These are phyloP conservation scores for Danionella dracula DNA, from an alignment of 2,797 vertebrate genomes.

Conservation along the genomic window DNA sequence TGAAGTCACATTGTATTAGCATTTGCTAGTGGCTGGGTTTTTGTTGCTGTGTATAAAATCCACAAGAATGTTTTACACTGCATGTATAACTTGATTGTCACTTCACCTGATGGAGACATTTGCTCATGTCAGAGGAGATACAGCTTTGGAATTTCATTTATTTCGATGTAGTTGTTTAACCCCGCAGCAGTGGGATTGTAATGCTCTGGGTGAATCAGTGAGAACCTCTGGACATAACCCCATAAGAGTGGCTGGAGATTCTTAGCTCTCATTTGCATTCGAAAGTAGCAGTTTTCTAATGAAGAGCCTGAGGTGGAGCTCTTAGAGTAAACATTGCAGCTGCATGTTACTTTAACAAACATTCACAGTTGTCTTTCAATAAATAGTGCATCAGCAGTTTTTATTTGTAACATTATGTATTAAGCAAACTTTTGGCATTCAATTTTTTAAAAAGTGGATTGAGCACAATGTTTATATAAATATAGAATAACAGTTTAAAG, in stretches of 20 bases:
- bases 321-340: no score
- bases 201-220: constrained; percentile 17
- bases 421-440: no score
- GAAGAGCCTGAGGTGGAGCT: no score
- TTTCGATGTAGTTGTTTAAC: constrained; percentile 8
- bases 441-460: no score
- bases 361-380: no score
- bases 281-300: background rate
- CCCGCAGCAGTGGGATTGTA: background rate
- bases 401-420: no score
- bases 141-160: background rate
- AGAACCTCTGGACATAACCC: constrained; percentile 7
- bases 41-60: background rate
- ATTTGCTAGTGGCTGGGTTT: background rate
- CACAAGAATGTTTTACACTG: constrained; percentile 11
- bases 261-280: background rate
- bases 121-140: background rate
- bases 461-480: no score
- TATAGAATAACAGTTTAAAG: no score
- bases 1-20: constrained; percentile 24
- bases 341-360: no score
- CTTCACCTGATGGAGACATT: background rate
- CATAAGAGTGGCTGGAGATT: no score
- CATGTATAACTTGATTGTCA: constrained; percentile 15
- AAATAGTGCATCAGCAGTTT: no score